Evolutionary conservation across 2,113 vertebrate genomes (phyloP).

Genomic region (Maccullochella peelii): DNA sequence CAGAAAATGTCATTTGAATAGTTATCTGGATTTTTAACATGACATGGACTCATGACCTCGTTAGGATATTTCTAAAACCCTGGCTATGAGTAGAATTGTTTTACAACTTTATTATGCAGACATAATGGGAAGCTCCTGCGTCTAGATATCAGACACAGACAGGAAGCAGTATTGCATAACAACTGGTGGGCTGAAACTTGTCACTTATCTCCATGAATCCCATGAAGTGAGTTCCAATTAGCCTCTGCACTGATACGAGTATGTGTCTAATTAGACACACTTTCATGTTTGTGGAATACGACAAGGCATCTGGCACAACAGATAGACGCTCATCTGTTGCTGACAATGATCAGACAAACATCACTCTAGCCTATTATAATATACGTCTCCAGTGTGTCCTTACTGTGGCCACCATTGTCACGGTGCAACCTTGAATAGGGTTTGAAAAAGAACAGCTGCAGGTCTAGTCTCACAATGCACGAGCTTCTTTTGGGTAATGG

Average conservation of each 20-base stretch:
- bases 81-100: conserved; percentile 1
- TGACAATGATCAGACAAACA: conserved; percentile 50
- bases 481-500: conserved; percentile 12
- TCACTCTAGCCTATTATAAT: conserved; percentile 36
- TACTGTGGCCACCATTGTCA: conserved; percentile 1
- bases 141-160: conserved; percentile 41
- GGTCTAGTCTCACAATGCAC: conserved; percentile 13
- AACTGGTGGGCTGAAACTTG: conserved; percentile 48
- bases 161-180: conserved; percentile 32
- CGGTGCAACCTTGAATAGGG: conserved; percentile 20
- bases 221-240: conserved; percentile 70
- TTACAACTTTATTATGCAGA: conserved; percentile 38
- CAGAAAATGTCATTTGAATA: neutral
- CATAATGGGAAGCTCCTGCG: conserved; percentile 22
- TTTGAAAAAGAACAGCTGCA: conserved; percentile 30
- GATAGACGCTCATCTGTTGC: conserved; percentile 59
- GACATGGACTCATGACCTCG: neutral
- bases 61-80: conserved; percentile 16
- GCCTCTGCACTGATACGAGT: conserved; percentile 53
- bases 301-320: conserved; percentile 48
- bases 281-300: conserved; percentile 58
- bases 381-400: conserved; percentile 38
- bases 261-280: conserved; percentile 66
- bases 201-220: conserved; percentile 59
- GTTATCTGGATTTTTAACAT: no score